Base-by-base conservation (phyloP, 1,140 invertebrate genomes). In the Drosophila pruinosa region DNA sequence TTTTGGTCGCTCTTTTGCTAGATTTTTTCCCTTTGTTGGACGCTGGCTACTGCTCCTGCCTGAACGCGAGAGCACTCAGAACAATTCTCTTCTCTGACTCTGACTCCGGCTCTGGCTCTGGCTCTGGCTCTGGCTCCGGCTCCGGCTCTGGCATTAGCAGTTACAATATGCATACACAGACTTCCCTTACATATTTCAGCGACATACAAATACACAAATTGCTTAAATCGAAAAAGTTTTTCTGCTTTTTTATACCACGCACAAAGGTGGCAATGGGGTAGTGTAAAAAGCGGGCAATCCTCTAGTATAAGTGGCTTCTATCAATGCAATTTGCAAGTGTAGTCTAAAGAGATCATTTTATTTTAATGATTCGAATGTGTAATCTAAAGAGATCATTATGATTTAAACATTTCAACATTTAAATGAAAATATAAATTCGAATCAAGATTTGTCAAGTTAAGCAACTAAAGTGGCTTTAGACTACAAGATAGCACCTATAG, bases 211-310 rank as follows among this genome's bases (percentile, higher is more conserved):
- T 45, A 63, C 54, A 75, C 81, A 82, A 86, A 88, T 78, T 72
- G 75, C 78, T 86, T 78, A 88, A 88, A 88, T 88, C 78, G 82
- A 88, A 88, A 88, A 88, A 88, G 67, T 88, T 88, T 78, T 68
- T 10, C 52, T 65, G 39, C 41, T 45, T 63, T 78, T 68, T 50
- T n/a, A 45, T 54, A 38, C 31, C 39, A 22, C 7, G 36, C 8
- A 58, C 10, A 45, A 43, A 22, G 10, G 6, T 10, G 14, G 1
- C n/a, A 10, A 22, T 1, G 10, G 15, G 5, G 10, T 3, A 12
- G n/a, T 12, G 5, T 10, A 8, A 39, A 7, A 2, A 47, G 5
- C 1, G 41, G 5, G 3, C 39, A 43, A 43, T 19, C 2, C 31
- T n/a, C 31, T n/a, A n/a, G n/a, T n/a, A n/a, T n/a, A n/a, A n/a